A percentile compares a stretch with the other conserved stretches of the same genome.
These are phyloP conservation scores for Muscicapa striata DNA, from an alignment of 2,797 vertebrate species.

Conservation along the genomic window DNA sequence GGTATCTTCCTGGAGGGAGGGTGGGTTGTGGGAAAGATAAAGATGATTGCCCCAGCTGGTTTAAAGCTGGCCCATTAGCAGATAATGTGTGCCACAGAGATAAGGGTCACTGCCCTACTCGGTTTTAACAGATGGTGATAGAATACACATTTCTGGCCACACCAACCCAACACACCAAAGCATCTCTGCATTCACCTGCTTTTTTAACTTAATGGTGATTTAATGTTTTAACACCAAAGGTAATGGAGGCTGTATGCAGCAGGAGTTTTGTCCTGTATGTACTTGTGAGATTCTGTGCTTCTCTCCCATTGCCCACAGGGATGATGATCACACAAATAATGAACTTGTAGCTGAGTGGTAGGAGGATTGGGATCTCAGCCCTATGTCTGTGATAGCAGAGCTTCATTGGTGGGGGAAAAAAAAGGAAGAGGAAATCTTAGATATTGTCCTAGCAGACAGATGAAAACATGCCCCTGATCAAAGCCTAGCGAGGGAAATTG, in stretches of 20 bases:
- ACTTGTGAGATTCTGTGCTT: not conserved
- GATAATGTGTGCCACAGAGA: no score
- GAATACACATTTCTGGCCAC: no score
- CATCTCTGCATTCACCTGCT: not conserved
- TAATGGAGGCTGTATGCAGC: not conserved
- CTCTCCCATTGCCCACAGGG: not conserved
- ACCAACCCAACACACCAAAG: not conserved
- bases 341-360: not conserved
- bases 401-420: not conserved
- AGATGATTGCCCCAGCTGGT: no score
- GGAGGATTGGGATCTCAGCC: not conserved
- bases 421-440: not conserved
- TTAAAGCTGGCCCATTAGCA: no score
- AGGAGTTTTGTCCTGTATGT: not conserved
- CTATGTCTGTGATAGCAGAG: not conserved
- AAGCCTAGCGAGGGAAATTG: not conserved
- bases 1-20: no score
- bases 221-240: not conserved
- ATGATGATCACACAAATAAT: not conserved
- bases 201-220: not conserved
- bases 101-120: no score
- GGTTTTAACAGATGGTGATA: no score
- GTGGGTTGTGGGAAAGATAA: no score
- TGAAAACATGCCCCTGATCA: not conserved
- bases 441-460: not conserved